These are phyloP conservation scores for Drosophila pseudoobscura DNA, from an alignment of 1,140 invertebrate genomes.

Conservation along the genomic window DNA sequence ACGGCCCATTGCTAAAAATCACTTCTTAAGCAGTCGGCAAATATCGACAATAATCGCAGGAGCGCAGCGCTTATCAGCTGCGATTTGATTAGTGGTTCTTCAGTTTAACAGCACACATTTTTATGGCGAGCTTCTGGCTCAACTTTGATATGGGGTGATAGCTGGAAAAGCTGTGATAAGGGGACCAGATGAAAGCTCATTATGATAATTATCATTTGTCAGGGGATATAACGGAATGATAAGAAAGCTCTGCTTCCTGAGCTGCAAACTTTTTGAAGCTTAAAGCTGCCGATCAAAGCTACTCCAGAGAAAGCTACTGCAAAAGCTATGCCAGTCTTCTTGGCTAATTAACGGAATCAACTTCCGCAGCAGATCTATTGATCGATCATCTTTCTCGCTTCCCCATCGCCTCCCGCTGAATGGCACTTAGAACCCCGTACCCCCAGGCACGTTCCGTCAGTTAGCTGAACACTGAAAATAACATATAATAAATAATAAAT, in stretches of 20 bases:
- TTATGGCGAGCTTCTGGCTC: conserved; percentile 34
- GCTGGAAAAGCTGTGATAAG: conserved; percentile 5
- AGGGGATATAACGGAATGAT: too few species aligned
- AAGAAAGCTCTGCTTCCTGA: too few species aligned
- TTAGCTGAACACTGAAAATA: conserved; percentile 34
- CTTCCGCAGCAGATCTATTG: conserved; percentile 21
- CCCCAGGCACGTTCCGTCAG: conserved; percentile 31
- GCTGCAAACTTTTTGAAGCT: too few species aligned
- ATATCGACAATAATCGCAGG: neutral
- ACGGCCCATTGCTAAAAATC: conserved; percentile 27
- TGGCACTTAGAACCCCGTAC: neutral
- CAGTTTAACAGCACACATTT: conserved; percentile 22
- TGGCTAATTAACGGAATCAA: conserved; percentile 32
- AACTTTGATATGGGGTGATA: neutral
- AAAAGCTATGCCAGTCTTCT: neutral
- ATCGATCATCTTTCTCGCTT: conserved; percentile 9
- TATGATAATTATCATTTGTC: conserved; percentile 6
- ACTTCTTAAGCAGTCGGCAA: conserved; percentile 46
- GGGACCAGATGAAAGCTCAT: neutral
- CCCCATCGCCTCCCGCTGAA: conserved; percentile 14
- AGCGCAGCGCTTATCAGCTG: conserved; percentile 14
- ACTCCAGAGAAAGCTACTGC: neutral
- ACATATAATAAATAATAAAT: conserved; percentile 6
- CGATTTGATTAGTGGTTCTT: conserved; percentile 46
- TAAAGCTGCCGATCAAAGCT: too few species aligned